phyloP scores from a whole-genome alignment of 2,888 invertebrate genomes.

The Lasioglossum vierecki region DNA sequence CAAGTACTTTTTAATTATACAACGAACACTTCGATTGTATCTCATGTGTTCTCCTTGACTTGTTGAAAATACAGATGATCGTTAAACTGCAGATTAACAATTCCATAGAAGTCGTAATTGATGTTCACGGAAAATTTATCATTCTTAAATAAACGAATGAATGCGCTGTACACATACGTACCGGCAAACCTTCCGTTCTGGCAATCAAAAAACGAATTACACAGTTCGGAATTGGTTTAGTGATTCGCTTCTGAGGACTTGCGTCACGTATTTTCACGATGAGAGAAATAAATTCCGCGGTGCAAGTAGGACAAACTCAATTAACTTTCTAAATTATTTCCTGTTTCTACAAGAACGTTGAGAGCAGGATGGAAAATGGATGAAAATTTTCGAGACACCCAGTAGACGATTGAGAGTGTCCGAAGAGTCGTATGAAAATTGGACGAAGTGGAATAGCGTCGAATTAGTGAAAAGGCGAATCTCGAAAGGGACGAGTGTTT shows the following conservation, averaged over 20 bases:
- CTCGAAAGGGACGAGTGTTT: slow-evolving; percentile 40
- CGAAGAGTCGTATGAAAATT: neutral
- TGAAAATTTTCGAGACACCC: neutral
- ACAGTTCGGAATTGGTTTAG: too few relatives aligned
- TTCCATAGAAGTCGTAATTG: too few relatives aligned
- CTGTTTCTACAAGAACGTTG: neutral
- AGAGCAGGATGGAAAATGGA: neutral
- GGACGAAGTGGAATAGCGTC: slow-evolving; percentile 1
- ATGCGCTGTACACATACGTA: too few relatives aligned
- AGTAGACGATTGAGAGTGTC: neutral
- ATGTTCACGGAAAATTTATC: too few relatives aligned
- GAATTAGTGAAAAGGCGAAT: slow-evolving; percentile 54
- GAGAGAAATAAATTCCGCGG: neutral
- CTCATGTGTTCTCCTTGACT: neutral
- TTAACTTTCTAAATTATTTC: neutral
- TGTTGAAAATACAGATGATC: too few relatives aligned
- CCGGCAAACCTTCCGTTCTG: too few relatives aligned
- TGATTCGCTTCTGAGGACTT: too few relatives aligned
- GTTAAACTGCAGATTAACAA: too few relatives aligned
- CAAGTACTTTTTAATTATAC: neutral
- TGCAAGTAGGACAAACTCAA: too few relatives aligned
- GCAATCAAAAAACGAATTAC: too few relatives aligned
- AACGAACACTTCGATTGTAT: neutral
- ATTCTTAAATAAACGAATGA: too few relatives aligned
- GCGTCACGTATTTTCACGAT: too few relatives aligned